Evolutionary conservation across 2,888 invertebrate species (phyloP), one percentile per base, ranked within the genome.

Genomic region (Allacma fusca): DNA sequence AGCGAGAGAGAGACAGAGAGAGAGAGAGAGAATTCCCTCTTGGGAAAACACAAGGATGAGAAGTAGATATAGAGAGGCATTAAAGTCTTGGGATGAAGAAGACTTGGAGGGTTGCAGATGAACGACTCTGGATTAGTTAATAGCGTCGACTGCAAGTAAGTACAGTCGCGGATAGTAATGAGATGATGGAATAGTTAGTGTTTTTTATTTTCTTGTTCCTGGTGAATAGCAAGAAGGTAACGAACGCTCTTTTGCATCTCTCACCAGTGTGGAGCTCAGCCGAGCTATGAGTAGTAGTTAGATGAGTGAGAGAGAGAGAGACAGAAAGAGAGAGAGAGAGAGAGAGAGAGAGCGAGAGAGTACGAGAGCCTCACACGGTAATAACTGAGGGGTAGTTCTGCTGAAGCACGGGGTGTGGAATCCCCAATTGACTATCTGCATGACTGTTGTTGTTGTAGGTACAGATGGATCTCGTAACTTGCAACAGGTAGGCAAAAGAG

Each of bases 131-230:
- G 26, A 65, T 12, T 24, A 16, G 26, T 71, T 23, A 50, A 26
- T 71, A 24, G 21, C 68, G 40, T 16, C 4, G 2, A 16, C 19
- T 7, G 19, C 23, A 40, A 24, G 24, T 57, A 28, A 40, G n/a
- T 62, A 57, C 64, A 74, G 50, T 50, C 50, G 1, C 5, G n/a
- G 74, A 74, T 74, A 26, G 62, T 74, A 74, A 74, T 74, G 74
- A 74, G 74, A 74, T 65, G 65, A 74, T 73, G 65, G 68, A 68
- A 68, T 67, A 28, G 29, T 67, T 67, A 28, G 21, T 40, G n/a
- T 34, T 21, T 28, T 67, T n/a, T 68, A n/a, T n/a, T 9, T 67
- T 26, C 21, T 29, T 29, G 26, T 65, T 65, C 28, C 4, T 28
- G 13, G 16, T 28, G 24, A 65, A 24, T 65, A 29, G 12, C 13